A percentile compares a stretch with the other conserved stretches of the same genome.
Conservation (phyloP, 2,113 vertebrate species). For the Bubo blakistoni region DNA sequence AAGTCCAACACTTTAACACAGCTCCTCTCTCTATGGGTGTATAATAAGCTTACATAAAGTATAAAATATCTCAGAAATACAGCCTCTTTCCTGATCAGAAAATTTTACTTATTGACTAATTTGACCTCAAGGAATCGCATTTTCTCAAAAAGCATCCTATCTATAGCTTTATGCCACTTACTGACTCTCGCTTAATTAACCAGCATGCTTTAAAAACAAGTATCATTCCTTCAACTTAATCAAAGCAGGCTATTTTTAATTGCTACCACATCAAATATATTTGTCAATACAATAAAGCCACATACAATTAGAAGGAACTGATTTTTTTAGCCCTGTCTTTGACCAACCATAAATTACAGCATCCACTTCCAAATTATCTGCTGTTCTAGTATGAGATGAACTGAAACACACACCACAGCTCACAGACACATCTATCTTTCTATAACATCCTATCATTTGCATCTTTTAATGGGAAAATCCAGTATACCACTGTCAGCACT, state of each 20-base stretch:
- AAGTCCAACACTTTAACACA: constrained; percentile 12
- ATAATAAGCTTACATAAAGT: constrained; percentile 15
- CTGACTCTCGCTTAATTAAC: constrained; percentile 54
- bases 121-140: background rate
- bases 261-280: background rate
- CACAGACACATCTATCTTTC: background rate
- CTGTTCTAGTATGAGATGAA: background rate
- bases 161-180: constrained; percentile 4
- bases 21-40: constrained; percentile 10
- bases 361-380: background rate
- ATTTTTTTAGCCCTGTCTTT: constrained; percentile 13
- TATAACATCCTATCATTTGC: background rate
- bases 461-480: constrained; percentile 3
- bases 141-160: constrained; percentile 6
- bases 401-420: background rate
- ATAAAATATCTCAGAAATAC: background rate
- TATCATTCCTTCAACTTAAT: background rate
- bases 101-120: constrained; percentile 45
- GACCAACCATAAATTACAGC: background rate
- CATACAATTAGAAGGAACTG: background rate
- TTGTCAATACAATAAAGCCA: constrained; percentile 28
- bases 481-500: background rate
- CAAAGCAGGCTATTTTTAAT: constrained; percentile 39
- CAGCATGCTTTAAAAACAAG: constrained; percentile 38
- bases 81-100: constrained; percentile 16